Conservation (phyloP, 1,140 invertebrate genomes). For the Zaprionus tsacasi region DNA sequence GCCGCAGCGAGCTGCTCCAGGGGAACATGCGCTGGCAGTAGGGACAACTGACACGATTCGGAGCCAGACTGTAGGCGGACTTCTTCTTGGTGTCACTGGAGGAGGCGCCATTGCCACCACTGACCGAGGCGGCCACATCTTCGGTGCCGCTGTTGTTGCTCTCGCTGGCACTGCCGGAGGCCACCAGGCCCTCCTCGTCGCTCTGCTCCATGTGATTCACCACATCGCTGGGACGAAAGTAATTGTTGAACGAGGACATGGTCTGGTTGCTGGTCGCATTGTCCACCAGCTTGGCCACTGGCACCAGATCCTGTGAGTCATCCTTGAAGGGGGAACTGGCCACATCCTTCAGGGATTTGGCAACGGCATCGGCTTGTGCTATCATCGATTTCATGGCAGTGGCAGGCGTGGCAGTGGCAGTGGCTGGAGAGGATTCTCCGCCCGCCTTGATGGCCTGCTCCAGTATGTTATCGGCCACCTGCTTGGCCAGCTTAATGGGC, state of each 20-base stretch:
- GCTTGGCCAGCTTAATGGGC: conserved; percentile 79
- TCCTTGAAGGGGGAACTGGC: conserved; percentile 84
- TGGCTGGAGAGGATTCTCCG: too few species aligned
- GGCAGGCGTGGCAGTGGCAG: background rate
- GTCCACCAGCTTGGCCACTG: conserved; percentile 91
- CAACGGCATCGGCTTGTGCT: conserved; percentile 78
- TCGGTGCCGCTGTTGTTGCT: conserved; percentile 93
- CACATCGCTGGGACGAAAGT: conserved; percentile 85
- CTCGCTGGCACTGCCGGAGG: conserved; percentile 89
- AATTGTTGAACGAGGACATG: conserved; percentile 86
- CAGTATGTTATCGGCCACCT: conserved; percentile 85
- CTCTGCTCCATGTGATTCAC: conserved; percentile 85
- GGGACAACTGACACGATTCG: conserved; percentile 95
- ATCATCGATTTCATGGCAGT: conserved; percentile 72
- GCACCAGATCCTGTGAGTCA: conserved; percentile 88
- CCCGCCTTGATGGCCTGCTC: conserved; percentile 85
- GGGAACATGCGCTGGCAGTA: conserved; percentile 97
- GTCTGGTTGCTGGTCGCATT: conserved; percentile 89
- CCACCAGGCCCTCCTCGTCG: conserved; percentile 90
- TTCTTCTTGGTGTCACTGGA: conserved; percentile 87
- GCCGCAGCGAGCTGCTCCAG: conserved; percentile 96
- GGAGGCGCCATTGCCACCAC: conserved; percentile 45
- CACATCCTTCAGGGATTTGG: conserved; percentile 78
- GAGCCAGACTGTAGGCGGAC: conserved; percentile 97
- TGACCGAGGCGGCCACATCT: conserved; percentile 84